Percentiles rank a stretch among this genome's conserved stretches.
phyloP scores from a whole-genome alignment of 2,797 vertebrate genomes.

The Aplochiton taeniatus region DNA sequence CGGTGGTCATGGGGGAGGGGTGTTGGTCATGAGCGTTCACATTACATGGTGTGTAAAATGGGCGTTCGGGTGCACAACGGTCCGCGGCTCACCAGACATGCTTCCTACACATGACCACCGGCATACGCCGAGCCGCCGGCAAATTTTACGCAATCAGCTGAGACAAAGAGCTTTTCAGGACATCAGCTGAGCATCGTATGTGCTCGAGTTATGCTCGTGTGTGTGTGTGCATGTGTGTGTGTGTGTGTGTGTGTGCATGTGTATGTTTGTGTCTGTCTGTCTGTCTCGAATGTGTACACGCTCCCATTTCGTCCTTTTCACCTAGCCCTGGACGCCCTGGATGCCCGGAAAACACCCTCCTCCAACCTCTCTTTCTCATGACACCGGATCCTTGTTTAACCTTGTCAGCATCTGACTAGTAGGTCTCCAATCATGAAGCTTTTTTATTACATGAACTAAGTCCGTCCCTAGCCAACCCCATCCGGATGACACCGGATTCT shows the following conservation, averaged over 20 bases:
- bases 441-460: not conserved
- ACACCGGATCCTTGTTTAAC: constrained; percentile 44
- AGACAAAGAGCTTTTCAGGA: constrained; percentile 56
- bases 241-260: not conserved
- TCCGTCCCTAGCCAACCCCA: constrained; percentile 22
- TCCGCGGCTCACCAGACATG: constrained; percentile 44
- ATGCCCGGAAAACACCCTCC: constrained; percentile 32
- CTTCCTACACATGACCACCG: constrained; percentile 53
- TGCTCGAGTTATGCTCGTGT: constrained; percentile 8
- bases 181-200: constrained; percentile 40
- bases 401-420: constrained; percentile 38
- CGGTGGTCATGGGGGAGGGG: not conserved
- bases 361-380: constrained; percentile 18
- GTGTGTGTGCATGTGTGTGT: constrained; percentile 5
- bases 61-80: not conserved
- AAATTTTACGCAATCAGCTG: constrained; percentile 52
- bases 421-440: not conserved
- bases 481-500: constrained; percentile 41
- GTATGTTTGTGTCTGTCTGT: not conserved
- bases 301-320: constrained; percentile 4
- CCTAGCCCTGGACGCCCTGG: constrained; percentile 11
- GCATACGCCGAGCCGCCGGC: constrained; percentile 32
- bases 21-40: constrained; percentile 46
- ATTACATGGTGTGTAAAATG: constrained; percentile 16
- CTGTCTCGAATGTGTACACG: not conserved